Evolutionary conservation across 2,113 vertebrate species (phyloP).

Genomic region (Labeo catla): DNA sequence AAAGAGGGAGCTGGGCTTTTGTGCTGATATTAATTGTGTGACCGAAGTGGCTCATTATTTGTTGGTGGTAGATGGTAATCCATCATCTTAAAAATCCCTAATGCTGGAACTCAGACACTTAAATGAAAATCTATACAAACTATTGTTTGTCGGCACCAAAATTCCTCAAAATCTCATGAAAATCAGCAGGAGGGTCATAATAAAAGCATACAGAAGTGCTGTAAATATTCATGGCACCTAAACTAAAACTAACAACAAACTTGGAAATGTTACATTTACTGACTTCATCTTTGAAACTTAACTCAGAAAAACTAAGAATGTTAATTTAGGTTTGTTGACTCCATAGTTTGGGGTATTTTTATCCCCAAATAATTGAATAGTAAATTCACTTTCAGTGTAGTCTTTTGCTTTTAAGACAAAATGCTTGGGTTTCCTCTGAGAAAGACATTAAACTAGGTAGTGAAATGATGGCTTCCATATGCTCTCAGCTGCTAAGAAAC

Average conservation of each 20-base stretch:
- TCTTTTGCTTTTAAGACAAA: background rate
- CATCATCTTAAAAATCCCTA: background rate
- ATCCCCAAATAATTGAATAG: background rate
- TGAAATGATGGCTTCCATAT: constrained; percentile 13
- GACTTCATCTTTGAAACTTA: background rate
- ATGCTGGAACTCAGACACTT: background rate
- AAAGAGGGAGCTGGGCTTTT: constrained; percentile 13
- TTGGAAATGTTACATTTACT: background rate
- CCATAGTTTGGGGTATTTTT: background rate
- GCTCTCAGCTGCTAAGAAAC: background rate
- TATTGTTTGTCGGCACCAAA: background rate
- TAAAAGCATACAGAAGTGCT: background rate
- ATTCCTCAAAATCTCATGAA: background rate
- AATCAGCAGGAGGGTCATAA: background rate
- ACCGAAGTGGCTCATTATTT: background rate
- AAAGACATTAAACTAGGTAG: background rate
- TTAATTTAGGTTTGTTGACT: background rate
- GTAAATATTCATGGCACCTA: background rate
- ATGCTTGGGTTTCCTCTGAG: background rate
- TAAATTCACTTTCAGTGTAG: background rate
- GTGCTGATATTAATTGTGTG: constrained; percentile 2
- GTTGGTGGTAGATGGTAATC: background rate
- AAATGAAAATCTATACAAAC: background rate
- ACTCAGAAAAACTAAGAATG: background rate
- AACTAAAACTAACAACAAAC: background rate